Evolutionary conservation across 2,113 vertebrate genomes (phyloP), one percentile per base, ranked within the genome.

Genomic region (Nibea coibor): DNA sequence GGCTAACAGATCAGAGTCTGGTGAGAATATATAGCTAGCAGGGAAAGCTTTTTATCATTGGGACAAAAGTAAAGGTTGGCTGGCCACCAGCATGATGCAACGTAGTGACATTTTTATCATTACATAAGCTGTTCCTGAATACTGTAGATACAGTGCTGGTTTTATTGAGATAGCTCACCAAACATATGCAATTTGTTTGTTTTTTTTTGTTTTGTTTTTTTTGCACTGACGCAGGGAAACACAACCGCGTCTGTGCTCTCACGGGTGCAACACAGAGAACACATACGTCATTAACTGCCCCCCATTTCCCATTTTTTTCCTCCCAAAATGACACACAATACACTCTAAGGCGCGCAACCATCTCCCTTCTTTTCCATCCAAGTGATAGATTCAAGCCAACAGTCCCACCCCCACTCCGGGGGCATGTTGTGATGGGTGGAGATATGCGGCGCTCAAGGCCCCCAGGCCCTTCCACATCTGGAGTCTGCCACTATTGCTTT

Each of bases 401-500:
- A 68, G 81, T 53, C n/a, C 39, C 6, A 12, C n/a, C 54, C 69
- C 72, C 56, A 70, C 65, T 80, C 24, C 24, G 65, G 45, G 75
- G 73, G 22, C 57, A 31, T 75, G 75, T 50, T 78, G 63, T 87
- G 85, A 91, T 90, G 82, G 75, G 71, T 63, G 77, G 65, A 74
- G 87, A 92, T 47, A 4, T 76, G 66, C 24, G 14, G 68, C 20
- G 14, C 17, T 61, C 35, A 4, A 26, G 70, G 78, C 82, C 83
- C 72, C 54, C 4, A 12, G 81, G 83, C 70, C 42, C 51, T 20
- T 73, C 70, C 66, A 75, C 89, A 94, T 92, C 92, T 92, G 91
- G 86, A 90, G 61, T 68, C 90, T 87, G 90, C 89, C 90, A 90
- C 85, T 56, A 39, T 70, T 19, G 28, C 82, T 90, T 74, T 75